A percentile compares a stretch with the other conserved stretches of the same genome.
Evolutionary conservation across 37 sponge, comb jelly and placozoan genomes (phyloP).

Genomic region (Halichondria panicea): DNA sequence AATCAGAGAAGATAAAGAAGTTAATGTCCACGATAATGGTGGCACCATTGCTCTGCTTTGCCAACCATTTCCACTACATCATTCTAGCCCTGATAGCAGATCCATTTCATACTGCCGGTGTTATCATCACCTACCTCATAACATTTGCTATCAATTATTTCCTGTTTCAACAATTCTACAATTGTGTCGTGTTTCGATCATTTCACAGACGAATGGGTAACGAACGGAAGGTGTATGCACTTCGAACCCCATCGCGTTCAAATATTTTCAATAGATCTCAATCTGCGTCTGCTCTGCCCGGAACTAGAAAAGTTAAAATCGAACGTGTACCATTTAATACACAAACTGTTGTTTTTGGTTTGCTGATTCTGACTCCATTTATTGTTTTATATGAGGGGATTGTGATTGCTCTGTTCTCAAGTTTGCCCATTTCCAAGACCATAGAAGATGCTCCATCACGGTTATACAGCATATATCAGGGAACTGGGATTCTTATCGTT

Average conservation of each 20-base stretch:
- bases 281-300: no score
- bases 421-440: constrained; percentile 21
- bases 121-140: not conserved
- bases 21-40: constrained; percentile 25
- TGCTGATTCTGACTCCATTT: constrained; percentile 8
- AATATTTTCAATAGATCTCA: no score
- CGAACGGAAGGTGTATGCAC: not conserved
- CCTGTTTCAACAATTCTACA: constrained; percentile 20
- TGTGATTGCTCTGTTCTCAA: constrained; percentile 13
- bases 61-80: constrained; percentile 35
- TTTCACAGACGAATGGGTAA: not conserved
- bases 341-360: not conserved
- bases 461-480: constrained; percentile 28
- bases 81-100: constrained; percentile 29
- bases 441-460: constrained; percentile 21
- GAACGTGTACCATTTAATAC: constrained; percentile 11
- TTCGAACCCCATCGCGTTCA: no score
- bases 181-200: not conserved
- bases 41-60: constrained; percentile 9
- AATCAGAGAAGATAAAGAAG: constrained; percentile 4
- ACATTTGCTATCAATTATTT: constrained; percentile 20
- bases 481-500: constrained; percentile 26
- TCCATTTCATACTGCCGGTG: constrained; percentile 26
- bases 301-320: no score
- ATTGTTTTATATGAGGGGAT: constrained; percentile 17